Percentiles rank a stretch among this genome's conserved stretches.
These are phyloP conservation scores for Diplodus puntazzo DNA, from an alignment of 2,797 vertebrate species.

Conservation along the genomic window DNA sequence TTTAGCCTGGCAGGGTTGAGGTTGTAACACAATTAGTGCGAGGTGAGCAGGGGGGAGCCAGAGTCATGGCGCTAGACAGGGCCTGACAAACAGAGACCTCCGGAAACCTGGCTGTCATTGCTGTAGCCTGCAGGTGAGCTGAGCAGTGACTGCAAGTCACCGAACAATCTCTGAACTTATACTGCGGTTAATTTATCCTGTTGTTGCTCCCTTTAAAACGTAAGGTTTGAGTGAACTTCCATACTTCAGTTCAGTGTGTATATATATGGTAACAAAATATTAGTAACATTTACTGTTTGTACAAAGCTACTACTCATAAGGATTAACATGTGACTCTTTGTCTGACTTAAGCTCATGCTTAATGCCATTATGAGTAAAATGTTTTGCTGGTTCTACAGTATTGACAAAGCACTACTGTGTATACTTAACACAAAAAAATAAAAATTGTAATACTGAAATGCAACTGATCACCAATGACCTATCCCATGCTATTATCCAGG, in stretches of 20 bases:
- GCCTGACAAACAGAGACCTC: slow-evolving; percentile 43
- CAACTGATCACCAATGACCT: background rate
- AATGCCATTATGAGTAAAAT: background rate
- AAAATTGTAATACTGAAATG: background rate
- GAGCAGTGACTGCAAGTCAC: slow-evolving; percentile 15
- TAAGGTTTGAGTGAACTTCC: slow-evolving; percentile 19
- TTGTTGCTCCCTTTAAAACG: background rate
- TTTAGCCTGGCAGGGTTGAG: slow-evolving; percentile 44
- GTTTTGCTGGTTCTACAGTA: background rate
- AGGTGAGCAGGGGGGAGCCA: slow-evolving; percentile 33
- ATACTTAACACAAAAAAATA: background rate
- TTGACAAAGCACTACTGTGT: background rate
- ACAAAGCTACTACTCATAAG: background rate
- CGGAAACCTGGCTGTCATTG: slow-evolving; percentile 29
- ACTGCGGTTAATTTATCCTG: background rate
- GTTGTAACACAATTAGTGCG: slow-evolving; percentile 60
- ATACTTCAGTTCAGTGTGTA: background rate
- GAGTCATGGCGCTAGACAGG: slow-evolving; percentile 37
- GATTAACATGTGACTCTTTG: background rate
- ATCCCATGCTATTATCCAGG: background rate
- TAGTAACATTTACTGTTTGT: background rate
- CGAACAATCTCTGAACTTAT: slow-evolving; percentile 11
- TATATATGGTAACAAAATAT: background rate
- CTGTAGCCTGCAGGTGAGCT: slow-evolving; percentile 40
- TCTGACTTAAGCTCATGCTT: background rate